Conservation (phyloP, 2,888 invertebrate species). For the Antheraea yamamai region DNA sequence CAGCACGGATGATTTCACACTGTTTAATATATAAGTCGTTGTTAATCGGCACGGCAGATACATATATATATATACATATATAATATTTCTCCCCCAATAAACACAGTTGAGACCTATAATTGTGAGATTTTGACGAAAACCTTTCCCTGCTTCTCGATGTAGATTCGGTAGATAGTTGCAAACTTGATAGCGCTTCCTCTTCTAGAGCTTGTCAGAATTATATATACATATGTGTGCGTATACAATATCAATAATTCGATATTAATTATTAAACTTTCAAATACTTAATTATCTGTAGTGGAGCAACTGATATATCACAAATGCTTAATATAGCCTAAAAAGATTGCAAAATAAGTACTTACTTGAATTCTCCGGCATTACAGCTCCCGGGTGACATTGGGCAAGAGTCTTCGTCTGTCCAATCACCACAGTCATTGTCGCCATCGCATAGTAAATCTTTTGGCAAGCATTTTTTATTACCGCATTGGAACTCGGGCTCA, state of each 20-base stretch:
- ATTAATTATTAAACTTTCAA: not conserved
- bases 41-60: too few species aligned
- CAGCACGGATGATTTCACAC: too few species aligned
- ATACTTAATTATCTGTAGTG: not conserved
- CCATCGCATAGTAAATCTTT: slow-evolving; percentile 91
- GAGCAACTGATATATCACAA: not conserved
- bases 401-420: slow-evolving; percentile 93
- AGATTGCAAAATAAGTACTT: slow-evolving; percentile 34
- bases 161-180: too few species aligned
- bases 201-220: too few species aligned
- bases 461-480: slow-evolving; percentile 87
- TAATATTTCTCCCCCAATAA: too few species aligned
- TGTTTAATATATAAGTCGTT: too few species aligned
- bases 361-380: slow-evolving; percentile 87
- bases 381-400: slow-evolving; percentile 85
- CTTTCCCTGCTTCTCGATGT: too few species aligned
- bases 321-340: not conserved
- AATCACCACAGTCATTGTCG: slow-evolving; percentile 93
- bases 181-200: too few species aligned
- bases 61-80: too few species aligned
- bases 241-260: not conserved
- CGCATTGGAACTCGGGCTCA: slow-evolving; percentile 88
- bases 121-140: too few species aligned
- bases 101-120: too few species aligned
- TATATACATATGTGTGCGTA: too few species aligned